Conservation (phyloP, 1,140 invertebrate species). For the Hirudo medicinalis region DNA sequence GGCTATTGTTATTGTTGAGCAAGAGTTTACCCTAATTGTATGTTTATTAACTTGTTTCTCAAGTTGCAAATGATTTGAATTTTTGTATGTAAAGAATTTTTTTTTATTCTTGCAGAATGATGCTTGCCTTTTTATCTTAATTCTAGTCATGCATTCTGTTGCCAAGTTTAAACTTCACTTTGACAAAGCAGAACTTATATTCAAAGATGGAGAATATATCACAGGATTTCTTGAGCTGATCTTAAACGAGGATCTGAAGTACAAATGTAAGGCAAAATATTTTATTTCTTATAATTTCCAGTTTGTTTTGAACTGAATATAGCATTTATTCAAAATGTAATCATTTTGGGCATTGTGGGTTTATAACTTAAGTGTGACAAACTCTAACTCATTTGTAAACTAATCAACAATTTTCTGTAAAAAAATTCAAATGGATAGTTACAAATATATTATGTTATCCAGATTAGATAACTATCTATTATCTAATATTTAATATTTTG, state of each 20-base stretch:
- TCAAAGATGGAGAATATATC: constrained; percentile 9
- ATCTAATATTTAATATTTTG: too few relatives aligned
- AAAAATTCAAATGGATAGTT: background rate
- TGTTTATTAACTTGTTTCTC: too few relatives aligned
- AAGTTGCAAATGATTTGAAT: too few relatives aligned
- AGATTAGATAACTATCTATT: too few relatives aligned
- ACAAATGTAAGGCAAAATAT: background rate
- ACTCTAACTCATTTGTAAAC: background rate
- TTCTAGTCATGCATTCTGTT: background rate
- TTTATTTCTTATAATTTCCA: background rate
- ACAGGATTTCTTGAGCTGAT: background rate
- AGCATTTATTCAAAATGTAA: too few relatives aligned
- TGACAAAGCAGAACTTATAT: background rate
- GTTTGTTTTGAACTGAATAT: background rate
- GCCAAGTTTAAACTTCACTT: constrained; percentile 6
- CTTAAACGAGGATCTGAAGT: background rate
- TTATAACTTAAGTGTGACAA: background rate
- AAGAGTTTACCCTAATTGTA: too few relatives aligned
- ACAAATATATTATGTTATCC: background rate
- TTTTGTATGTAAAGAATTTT: too few relatives aligned
- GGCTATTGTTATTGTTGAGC: too few relatives aligned
- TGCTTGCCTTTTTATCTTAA: too few relatives aligned
- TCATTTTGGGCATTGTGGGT: background rate
- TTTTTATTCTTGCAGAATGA: too few relatives aligned
- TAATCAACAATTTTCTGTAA: background rate